phyloP scores from a whole-genome alignment of 2,888 invertebrate genomes.

The Lepidocyrtoides sp. region DNA sequence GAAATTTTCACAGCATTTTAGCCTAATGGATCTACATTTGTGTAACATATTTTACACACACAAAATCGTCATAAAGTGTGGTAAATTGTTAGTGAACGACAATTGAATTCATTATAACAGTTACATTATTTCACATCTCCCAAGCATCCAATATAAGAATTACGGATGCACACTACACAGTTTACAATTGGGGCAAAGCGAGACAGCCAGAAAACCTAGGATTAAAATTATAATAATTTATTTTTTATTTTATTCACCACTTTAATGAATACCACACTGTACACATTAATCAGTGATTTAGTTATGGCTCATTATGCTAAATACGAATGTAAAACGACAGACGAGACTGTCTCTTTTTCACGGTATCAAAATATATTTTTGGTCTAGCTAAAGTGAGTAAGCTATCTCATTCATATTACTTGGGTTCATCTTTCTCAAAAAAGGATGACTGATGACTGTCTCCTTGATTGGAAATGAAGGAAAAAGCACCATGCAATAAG shows the following conservation, averaged over 20 bases:
- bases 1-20: too few relatives aligned
- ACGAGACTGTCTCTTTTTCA: conserved; percentile 26
- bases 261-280: background rate
- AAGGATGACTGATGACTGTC: conserved; percentile 82
- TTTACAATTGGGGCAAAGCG: background rate
- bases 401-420: background rate
- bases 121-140: too few relatives aligned
- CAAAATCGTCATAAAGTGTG: too few relatives aligned
- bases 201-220: too few relatives aligned
- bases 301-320: conserved; percentile 36
- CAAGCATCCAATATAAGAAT: too few relatives aligned
- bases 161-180: too few relatives aligned
- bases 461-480: conserved; percentile 82
- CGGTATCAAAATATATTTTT: background rate
- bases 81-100: too few relatives aligned
- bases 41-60: too few relatives aligned
- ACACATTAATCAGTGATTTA: background rate
- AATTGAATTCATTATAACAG: too few relatives aligned
- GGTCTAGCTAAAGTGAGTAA: background rate
- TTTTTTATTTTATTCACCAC: background rate
- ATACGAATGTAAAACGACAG: conserved; percentile 12
- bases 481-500: conserved; percentile 37
- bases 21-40: too few relatives aligned
- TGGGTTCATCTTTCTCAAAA: conserved; percentile 61
- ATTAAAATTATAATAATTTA: background rate